Evolutionary conservation across 2,113 vertebrate genomes (phyloP).

Genomic region (Tenrec ecaudatus): DNA sequence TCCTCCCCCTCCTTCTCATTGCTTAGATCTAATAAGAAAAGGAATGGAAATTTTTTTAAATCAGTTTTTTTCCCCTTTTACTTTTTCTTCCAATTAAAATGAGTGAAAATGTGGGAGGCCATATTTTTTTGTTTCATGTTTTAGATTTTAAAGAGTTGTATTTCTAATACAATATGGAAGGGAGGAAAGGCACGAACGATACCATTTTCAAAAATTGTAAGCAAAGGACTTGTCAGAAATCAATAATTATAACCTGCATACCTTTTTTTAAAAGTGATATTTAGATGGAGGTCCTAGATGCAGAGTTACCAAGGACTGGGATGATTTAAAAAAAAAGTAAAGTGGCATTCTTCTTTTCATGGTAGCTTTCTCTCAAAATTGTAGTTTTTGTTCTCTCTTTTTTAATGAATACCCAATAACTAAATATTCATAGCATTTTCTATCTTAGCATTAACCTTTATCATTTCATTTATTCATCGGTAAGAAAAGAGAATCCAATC

Average conservation of each 20-base stretch:
- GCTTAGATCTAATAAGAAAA: conserved; percentile 71
- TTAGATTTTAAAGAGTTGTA: conserved; percentile 56
- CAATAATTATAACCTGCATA: not conserved
- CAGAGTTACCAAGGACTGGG: not conserved
- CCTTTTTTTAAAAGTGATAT: conserved; percentile 40
- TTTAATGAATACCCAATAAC: not conserved
- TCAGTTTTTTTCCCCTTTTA: conserved; percentile 29
- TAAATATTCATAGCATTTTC: not conserved
- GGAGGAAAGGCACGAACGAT: conserved; percentile 1
- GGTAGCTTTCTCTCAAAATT: not conserved
- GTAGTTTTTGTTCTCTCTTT: not conserved
- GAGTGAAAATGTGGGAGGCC: conserved; percentile 18
- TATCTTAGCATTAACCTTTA: no score
- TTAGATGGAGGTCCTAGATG: conserved; percentile 27
- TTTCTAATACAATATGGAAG: conserved; percentile 63
- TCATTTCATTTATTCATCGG: not conserved
- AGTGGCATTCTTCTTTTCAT: not conserved
- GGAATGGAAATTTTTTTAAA: conserved; percentile 1
- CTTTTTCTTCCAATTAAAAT: conserved; percentile 22
- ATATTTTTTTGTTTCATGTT: conserved; percentile 44
- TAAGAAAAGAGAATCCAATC: conserved; percentile 11
- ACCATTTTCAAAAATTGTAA: conserved; percentile 64
- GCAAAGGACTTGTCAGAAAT: conserved; percentile 16
- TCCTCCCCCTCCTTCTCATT: conserved; percentile 10
- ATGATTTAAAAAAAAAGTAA: not conserved